Evolutionary conservation across 1,140 invertebrate species (phyloP).

Genomic region (Drosophila kepulauana): DNA sequence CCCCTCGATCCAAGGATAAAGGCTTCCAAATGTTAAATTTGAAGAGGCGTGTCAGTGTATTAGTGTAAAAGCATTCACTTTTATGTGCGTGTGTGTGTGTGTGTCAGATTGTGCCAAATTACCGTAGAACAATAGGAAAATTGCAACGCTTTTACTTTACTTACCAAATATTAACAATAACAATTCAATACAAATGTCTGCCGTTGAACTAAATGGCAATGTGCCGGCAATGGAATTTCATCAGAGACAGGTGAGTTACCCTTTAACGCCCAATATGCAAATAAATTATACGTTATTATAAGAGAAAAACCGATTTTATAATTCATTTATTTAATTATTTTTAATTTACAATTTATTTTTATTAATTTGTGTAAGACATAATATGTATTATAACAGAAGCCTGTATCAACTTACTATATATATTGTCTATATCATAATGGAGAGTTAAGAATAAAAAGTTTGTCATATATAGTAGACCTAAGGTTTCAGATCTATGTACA

Average conservation of each 20-base stretch:
- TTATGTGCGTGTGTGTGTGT: background rate
- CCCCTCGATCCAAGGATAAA: conserved; percentile 12
- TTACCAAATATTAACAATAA: background rate
- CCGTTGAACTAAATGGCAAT: conserved; percentile 70
- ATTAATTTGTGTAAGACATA: too few species aligned
- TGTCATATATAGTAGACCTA: too few species aligned
- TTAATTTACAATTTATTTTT: too few species aligned
- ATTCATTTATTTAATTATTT: too few species aligned
- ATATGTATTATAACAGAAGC: too few species aligned
- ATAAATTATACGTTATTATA: too few species aligned
- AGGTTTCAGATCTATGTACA: too few species aligned
- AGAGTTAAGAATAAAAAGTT: too few species aligned
- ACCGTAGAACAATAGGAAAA: conserved; percentile 16
- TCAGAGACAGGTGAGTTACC: conserved; percentile 66
- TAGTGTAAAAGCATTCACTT: conserved; percentile 10
- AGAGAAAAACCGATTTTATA: too few species aligned
- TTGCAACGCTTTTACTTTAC: conserved; percentile 2
- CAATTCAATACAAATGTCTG: conserved; percentile 55
- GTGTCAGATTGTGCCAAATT: conserved; percentile 32
- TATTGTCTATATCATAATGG: too few species aligned
- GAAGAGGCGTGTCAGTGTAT: conserved; percentile 35
- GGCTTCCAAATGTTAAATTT: conserved; percentile 47
- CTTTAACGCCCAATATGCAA: too few species aligned
- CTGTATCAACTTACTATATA: too few species aligned
- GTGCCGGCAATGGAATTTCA: conserved; percentile 66